Evolutionary conservation across 2,113 vertebrate species (phyloP), one percentile per base, ranked within the genome.

Genomic region (Pan paniscus): DNA sequence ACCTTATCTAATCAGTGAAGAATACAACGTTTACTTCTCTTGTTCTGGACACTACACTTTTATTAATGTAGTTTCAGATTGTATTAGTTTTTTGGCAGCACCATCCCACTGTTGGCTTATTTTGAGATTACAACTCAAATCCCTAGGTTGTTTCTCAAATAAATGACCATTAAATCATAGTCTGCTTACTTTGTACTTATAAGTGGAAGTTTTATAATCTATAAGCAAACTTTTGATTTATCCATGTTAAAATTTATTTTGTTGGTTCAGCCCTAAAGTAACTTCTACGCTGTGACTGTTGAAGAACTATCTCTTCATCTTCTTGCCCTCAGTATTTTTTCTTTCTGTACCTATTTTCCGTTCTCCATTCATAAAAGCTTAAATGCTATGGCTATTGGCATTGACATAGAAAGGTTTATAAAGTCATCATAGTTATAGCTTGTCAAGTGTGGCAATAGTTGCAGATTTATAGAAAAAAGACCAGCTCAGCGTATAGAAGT

Each of bases 61-160:
- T 78, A 68, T 89, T 80, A 84, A 90, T 52, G 48, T 43, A 64
- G 30, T 23, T 92, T 70, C 82, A 43, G 38, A 59, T 57, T 57
- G 20, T 72, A 38, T 64, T 81, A 6, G 16, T 46, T 57, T 93
- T 86, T 35, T 89, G 92, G 80, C 61, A 90, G 84, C 27, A 93
- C 40, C 13, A 12, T 52, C 16, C 35, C 12, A 57, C 50, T 68
- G 32, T 72, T 82, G 57, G 94, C 40, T 93, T 50, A 78, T 94
- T 95, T 85, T 78, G 67, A 94, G 88, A 92, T 95, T 89, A 73
- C 59, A 82, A 78, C 50, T 67, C 57, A 94, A 79, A 94, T 67
- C 40, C 35, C 23, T 75, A 61, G 38, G 11, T 94, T 67, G 52
- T 70, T 73, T 70, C 67, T 72, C 48, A 89, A 25, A 89, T 89